Evolutionary conservation across 1,140 invertebrate genomes (phyloP).

Genomic region (Chlorops oryzae): DNA sequence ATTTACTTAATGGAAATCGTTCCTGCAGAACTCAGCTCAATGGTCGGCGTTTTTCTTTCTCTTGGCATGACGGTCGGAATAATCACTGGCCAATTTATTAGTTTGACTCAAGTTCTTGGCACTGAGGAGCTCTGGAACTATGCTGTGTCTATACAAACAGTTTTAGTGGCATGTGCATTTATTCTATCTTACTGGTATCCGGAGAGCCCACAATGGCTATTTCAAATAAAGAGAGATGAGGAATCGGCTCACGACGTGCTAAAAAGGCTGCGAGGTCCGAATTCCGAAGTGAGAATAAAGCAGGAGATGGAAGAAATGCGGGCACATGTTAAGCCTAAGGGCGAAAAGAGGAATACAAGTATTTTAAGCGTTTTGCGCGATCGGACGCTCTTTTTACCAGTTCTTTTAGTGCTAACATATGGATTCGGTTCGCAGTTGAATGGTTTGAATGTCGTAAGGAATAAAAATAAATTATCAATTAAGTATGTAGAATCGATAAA

Average conservation of each 20-base stretch:
- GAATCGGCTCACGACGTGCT: constrained; percentile 51
- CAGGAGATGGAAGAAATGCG: constrained; percentile 48
- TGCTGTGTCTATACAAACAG: constrained; percentile 59
- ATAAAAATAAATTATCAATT: too few species aligned
- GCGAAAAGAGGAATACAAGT: constrained; percentile 41
- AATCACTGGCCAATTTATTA: constrained; percentile 65
- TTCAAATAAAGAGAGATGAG: constrained; percentile 57
- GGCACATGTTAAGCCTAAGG: constrained; percentile 18
- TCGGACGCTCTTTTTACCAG: constrained; percentile 55
- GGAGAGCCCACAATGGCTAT: constrained; percentile 80
- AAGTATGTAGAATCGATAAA: too few species aligned
- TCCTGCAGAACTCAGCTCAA: constrained; percentile 66
- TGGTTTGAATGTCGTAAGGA: constrained; percentile 79
- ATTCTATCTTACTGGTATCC: constrained; percentile 60
- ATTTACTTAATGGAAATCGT: constrained; percentile 82
- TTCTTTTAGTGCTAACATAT: constrained; percentile 64
- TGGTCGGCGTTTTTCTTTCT: constrained; percentile 76
- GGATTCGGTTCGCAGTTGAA: constrained; percentile 77
- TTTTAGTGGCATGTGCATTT: constrained; percentile 54
- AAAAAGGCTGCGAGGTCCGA: constrained; percentile 17
- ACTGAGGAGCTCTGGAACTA: constrained; percentile 60
- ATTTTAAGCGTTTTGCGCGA: constrained; percentile 52
- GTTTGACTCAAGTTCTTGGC: constrained; percentile 45
- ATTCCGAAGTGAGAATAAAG: constrained; percentile 36
- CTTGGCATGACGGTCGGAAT: constrained; percentile 81